Base-by-base conservation (phyloP, 1,140 invertebrate genomes). In the Melitaea cinxia region DNA sequence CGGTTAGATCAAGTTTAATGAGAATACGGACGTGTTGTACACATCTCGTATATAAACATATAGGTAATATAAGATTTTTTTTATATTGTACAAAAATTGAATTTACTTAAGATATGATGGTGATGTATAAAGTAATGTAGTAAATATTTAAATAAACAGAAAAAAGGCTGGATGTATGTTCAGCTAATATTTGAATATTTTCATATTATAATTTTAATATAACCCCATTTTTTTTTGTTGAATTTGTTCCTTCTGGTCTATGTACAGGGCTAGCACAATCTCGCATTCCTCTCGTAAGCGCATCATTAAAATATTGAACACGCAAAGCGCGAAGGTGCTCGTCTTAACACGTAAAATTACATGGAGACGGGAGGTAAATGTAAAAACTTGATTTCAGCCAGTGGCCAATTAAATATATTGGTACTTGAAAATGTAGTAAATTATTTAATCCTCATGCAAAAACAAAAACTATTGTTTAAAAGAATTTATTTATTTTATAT, bases 151-250 rank as follows among this genome's bases (percentile, higher is more conserved):
- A 89, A 88, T 89, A 85, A 88, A 88, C 82, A 88, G 82, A 89
- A 86, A 88, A 76, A 86, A 80, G 81, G 85, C 83, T 85, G 86
- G 78, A 83, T 81, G 75, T 77, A 82, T 69, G 77, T 89, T 86
- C 88, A 78, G 86, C 78, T 77, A 68, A 88, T 89, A 89, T 89
- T 91, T 91, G 88, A 91, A 91, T 91, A 91, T 91, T 91, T 91
- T 91, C 88, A 91, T 91, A 91, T 91, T 91, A 91, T 91, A 88
- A 91, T 91, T 91, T 91, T 91, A 89, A 88, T 89, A 88, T 91
- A 91, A 89, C 85, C 85, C 79, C 88, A 85, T 91, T 91, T 91
- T 88, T 86, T 86, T 90, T 89, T 90, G 85, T 89, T 90, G 78
- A 87, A 80, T 72, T 88, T 89, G 77, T 85, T 86, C 83, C 87